These are phyloP conservation scores for Neotoma lepida DNA, from an alignment of 2,113 vertebrate genomes.

Conservation along the genomic window DNA sequence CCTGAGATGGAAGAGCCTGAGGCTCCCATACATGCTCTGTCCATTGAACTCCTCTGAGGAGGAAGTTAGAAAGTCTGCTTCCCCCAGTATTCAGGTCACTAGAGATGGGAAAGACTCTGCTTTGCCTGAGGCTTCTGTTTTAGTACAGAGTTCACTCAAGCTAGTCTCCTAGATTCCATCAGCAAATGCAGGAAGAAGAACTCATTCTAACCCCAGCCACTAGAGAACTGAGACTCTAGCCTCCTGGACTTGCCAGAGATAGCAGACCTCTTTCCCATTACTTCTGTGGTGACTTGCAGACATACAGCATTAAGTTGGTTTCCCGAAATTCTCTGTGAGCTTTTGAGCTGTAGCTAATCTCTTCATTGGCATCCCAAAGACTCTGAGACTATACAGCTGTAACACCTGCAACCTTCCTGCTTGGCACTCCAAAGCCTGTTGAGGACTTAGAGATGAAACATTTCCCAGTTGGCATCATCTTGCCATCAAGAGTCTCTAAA, in stretches of 20 bases:
- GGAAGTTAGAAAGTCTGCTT: neutral
- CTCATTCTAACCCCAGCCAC: neutral
- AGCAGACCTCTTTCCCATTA: neutral
- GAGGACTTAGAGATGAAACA: neutral
- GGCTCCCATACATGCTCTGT: neutral
- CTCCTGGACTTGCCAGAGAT: neutral
- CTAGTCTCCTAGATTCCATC: neutral
- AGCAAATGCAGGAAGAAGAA: neutral
- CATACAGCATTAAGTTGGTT: neutral
- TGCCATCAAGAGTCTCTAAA: neutral
- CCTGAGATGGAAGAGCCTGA: neutral
- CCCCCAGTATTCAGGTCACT: neutral
- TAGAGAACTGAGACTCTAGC: neutral
- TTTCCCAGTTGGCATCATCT: neutral
- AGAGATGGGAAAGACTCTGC: neutral
- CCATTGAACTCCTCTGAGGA: neutral
- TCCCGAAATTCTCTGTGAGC: neutral
- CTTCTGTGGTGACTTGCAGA: neutral
- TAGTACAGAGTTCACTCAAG: neutral
- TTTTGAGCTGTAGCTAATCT: neutral
- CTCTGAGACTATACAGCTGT: neutral
- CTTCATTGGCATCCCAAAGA: neutral
- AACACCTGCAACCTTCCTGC: neutral
- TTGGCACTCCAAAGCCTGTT: neutral
- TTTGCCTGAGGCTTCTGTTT: neutral